Percentiles rank a stretch among this genome's conserved stretches.
Evolutionary conservation across 2,888 invertebrate genomes (phyloP).

Genomic region (Arge pagana): DNA sequence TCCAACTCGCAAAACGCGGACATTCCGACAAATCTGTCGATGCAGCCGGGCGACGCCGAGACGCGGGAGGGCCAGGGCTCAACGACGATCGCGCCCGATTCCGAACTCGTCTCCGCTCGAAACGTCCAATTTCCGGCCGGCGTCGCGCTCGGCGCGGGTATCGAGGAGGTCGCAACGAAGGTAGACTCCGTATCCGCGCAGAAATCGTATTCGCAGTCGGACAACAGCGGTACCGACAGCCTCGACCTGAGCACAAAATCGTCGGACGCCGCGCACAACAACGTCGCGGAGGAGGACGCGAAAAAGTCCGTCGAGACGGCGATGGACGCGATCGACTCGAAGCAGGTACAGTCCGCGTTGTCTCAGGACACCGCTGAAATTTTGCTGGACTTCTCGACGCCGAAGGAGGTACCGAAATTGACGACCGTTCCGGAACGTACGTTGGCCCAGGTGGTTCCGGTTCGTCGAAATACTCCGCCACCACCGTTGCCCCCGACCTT

Average conservation of each 20-base stretch:
- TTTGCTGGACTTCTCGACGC: conserved; percentile 69
- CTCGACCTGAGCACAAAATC: conserved; percentile 60
- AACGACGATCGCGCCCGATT: neutral
- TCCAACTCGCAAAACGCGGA: conserved; percentile 37
- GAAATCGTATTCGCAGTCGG: conserved; percentile 41
- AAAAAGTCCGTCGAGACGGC: conserved; percentile 23
- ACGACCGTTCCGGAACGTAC: conserved; percentile 63
- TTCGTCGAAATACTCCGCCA: conserved; percentile 55
- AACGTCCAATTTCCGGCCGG: conserved; percentile 38
- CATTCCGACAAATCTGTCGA: conserved; percentile 51
- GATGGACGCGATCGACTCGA: conserved; percentile 37
- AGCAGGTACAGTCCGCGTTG: no score
- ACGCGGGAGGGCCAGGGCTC: conserved; percentile 44
- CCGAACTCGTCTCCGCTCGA: neutral
- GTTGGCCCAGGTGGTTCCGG: conserved; percentile 60
- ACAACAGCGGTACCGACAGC: conserved; percentile 50
- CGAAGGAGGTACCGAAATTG: conserved; percentile 60
- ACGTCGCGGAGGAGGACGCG: conserved; percentile 46
- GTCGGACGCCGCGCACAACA: conserved; percentile 54
- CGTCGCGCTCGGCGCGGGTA: conserved; percentile 44
- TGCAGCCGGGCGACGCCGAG: conserved; percentile 44
- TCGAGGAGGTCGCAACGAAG: conserved; percentile 42
- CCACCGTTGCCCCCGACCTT: conserved; percentile 54
- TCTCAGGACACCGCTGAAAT: conserved; percentile 69
- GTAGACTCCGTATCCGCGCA: conserved; percentile 37